Evolutionary conservation across 2,797 vertebrate species (phyloP).

Genomic region (Odontamblyopus rebecca): DNA sequence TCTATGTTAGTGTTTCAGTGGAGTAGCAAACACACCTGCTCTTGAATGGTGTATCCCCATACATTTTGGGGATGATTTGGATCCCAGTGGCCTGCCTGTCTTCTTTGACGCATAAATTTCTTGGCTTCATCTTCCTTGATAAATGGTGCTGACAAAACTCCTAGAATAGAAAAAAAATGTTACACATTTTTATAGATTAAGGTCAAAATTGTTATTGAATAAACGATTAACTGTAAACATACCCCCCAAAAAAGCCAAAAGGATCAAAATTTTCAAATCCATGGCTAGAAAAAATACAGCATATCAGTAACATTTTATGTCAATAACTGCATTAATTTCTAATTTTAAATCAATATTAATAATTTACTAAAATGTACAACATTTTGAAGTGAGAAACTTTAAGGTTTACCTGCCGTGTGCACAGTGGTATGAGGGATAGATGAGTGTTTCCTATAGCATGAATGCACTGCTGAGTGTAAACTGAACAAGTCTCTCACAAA

Average conservation of each 20-base stretch:
- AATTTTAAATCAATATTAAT: neutral
- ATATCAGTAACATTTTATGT: neutral
- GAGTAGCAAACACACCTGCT: constrained; percentile 56
- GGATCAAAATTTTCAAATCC: constrained; percentile 57
- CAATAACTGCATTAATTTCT: neutral
- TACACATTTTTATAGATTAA: neutral
- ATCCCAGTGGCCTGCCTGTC: constrained; percentile 71
- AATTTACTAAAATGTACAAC: neutral
- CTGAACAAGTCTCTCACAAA: constrained; percentile 54
- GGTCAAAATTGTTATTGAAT: neutral
- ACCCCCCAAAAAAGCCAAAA: constrained; percentile 62
- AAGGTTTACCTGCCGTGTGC: constrained; percentile 49
- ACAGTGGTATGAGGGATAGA: neutral
- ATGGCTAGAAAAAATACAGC: constrained; percentile 41
- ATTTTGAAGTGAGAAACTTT: neutral
- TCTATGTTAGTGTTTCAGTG: neutral
- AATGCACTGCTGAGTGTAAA: constrained; percentile 37
- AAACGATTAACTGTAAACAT: constrained; percentile 23
- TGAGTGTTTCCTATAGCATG: constrained; percentile 31
- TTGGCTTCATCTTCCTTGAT: constrained; percentile 67
- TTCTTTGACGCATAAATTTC: constrained; percentile 66
- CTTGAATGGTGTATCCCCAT: constrained; percentile 70
- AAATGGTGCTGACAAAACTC: constrained; percentile 63
- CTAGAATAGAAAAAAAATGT: constrained; percentile 32
- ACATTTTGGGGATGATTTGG: constrained; percentile 68